phyloP scores from a whole-genome alignment of 2,113 vertebrate species.

The Etheostoma spectabile region DNA sequence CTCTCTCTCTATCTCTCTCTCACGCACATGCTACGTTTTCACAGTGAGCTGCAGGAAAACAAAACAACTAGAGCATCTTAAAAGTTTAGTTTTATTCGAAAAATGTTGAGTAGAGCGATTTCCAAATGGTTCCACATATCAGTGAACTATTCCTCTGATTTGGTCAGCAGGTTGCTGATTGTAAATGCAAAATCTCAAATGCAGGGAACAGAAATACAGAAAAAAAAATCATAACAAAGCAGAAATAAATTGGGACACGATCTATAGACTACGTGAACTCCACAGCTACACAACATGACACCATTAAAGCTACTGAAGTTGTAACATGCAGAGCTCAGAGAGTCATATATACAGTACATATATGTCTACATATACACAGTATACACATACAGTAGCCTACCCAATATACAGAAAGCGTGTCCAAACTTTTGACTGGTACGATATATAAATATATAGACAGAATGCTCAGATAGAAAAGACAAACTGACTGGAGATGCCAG shows the following conservation, averaged over 20 bases:
- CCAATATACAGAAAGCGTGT: no score
- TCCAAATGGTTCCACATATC: slow-evolving; percentile 29
- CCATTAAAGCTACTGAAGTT: no score
- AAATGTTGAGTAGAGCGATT: slow-evolving; percentile 28
- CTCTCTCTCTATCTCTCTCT: no score
- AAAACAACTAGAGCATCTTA: slow-evolving; percentile 10
- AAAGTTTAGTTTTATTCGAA: slow-evolving; percentile 4
- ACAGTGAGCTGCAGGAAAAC: slow-evolving; percentile 38
- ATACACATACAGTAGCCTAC: no score
- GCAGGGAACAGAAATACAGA: neutral
- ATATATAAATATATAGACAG: no score
- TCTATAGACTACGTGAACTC: neutral
- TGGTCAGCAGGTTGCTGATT: slow-evolving; percentile 9
- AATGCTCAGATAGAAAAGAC: no score
- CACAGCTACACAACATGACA: neutral
- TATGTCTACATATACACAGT: no score
- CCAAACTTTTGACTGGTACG: no score
- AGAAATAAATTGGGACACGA: neutral
- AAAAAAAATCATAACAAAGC: neutral
- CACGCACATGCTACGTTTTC: no score
- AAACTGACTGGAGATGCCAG: neutral
- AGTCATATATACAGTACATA: no score
- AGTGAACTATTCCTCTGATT: slow-evolving; percentile 23
- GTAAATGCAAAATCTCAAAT: slow-evolving; percentile 25
- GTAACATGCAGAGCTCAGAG: no score